Evolutionary conservation across 2,888 invertebrate genomes (phyloP).

Genomic region (Drosophila austrosaltans): DNA sequence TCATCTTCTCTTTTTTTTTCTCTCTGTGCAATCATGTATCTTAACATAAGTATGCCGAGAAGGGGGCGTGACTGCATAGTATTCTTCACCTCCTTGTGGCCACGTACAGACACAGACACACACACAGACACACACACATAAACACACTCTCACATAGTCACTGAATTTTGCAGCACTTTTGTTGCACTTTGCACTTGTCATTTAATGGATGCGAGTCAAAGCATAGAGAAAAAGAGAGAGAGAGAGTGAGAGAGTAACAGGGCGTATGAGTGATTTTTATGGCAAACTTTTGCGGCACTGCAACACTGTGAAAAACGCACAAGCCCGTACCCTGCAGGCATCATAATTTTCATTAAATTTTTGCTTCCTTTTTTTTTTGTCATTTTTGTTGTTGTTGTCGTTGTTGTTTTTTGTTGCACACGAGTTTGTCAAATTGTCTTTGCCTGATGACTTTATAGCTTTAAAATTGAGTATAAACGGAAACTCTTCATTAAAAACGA

Average conservation of each 20-base stretch:
- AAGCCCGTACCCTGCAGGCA: conserved; percentile 11
- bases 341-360: conserved; percentile 8
- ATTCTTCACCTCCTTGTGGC: conserved; percentile 18
- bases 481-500: neutral
- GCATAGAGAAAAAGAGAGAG: neutral
- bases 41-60: neutral
- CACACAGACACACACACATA: conserved; percentile 17
- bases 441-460: neutral
- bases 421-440: neutral
- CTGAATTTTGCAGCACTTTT: conserved; percentile 56
- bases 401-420: too few relatives aligned
- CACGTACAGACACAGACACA: conserved; percentile 19
- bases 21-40: conserved; percentile 6
- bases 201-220: conserved; percentile 60
- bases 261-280: conserved; percentile 65
- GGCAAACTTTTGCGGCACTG: conserved; percentile 20
- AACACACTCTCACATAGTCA: conserved; percentile 8
- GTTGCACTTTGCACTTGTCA: conserved; percentile 68
- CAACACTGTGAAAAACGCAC: neutral
- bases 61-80: conserved; percentile 12
- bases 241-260: conserved; percentile 1
- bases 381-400: too few relatives aligned
- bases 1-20: neutral
- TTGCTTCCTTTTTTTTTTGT: neutral
- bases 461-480: neutral